phyloP scores from a whole-genome alignment of 2,113 vertebrate genomes.

The Numida meleagris region DNA sequence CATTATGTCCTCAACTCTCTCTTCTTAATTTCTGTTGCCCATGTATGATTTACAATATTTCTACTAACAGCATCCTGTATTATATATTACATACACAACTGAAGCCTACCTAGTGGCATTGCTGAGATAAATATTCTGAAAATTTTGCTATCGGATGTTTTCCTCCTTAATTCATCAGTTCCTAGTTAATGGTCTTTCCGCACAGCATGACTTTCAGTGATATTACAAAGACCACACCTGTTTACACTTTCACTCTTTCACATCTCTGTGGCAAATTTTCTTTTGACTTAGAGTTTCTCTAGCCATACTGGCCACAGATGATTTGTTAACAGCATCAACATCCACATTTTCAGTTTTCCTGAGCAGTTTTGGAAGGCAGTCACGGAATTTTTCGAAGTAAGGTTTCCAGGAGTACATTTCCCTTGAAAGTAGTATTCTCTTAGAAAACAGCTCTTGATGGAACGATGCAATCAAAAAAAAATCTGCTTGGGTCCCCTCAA shows the following conservation, averaged over 20 bases:
- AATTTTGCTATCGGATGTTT: neutral
- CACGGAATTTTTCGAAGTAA: neutral
- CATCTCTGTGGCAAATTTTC: neutral
- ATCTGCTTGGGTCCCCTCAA: neutral
- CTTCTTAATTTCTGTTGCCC: neutral
- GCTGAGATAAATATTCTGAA: neutral
- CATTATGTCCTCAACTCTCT: neutral
- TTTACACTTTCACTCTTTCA: neutral
- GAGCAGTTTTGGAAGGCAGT: neutral
- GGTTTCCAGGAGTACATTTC: slow-evolving; percentile 26
- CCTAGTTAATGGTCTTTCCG: neutral
- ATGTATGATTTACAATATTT: neutral
- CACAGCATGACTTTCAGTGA: neutral
- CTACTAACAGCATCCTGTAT: neutral
- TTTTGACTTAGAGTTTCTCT: neutral
- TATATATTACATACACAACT: neutral
- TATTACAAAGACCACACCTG: neutral
- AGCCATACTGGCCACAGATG: neutral
- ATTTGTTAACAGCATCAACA: neutral
- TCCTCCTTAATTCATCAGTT: neutral
- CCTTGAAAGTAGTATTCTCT: neutral
- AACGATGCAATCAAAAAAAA: slow-evolving; percentile 19
- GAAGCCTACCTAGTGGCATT: neutral
- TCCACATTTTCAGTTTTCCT: neutral
- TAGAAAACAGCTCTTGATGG: slow-evolving; percentile 3